These are phyloP conservation scores for Notoglanidium macrostoma DNA, from an alignment of 2,797 vertebrate species.

Conservation along the genomic window DNA sequence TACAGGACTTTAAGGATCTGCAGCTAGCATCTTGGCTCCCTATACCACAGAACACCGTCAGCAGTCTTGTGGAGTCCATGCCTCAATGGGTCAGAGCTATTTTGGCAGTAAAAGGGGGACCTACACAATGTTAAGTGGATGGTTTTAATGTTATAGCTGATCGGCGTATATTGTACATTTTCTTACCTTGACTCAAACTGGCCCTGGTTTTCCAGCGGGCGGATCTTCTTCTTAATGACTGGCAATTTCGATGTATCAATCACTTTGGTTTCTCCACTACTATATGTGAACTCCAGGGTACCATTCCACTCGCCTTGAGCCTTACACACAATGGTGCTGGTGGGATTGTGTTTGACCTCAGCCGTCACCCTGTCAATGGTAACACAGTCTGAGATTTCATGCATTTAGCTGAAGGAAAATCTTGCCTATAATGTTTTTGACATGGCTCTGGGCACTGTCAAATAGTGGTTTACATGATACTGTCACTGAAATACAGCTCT, in stretches of 20 bases:
- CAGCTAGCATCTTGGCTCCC: no score
- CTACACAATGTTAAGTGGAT: no score
- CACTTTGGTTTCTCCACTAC: slow-evolving; percentile 83
- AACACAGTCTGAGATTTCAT: slow-evolving; percentile 2
- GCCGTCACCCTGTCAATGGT: slow-evolving; percentile 78
- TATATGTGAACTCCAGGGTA: slow-evolving; percentile 83
- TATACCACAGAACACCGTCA: no score
- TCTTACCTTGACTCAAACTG: slow-evolving; percentile 80
- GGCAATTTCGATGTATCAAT: slow-evolving; percentile 81
- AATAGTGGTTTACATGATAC: background rate
- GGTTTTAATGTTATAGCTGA: no score
- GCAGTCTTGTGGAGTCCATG: no score
- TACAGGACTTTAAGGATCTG: no score
- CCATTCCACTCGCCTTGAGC: slow-evolving; percentile 88
- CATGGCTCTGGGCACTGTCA: background rate
- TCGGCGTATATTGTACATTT: background rate
- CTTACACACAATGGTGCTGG: slow-evolving; percentile 83
- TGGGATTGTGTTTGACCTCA: slow-evolving; percentile 85
- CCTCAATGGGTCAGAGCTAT: no score
- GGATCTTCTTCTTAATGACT: slow-evolving; percentile 79
- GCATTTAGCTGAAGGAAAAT: background rate
- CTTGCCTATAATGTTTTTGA: background rate
- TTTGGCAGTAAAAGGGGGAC: no score
- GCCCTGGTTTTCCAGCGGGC: slow-evolving; percentile 79
- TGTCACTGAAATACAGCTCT: no score